Evolutionary conservation across 92 coral and sea anemone genomes (phyloP).

Genomic region (Muricea muricata): DNA sequence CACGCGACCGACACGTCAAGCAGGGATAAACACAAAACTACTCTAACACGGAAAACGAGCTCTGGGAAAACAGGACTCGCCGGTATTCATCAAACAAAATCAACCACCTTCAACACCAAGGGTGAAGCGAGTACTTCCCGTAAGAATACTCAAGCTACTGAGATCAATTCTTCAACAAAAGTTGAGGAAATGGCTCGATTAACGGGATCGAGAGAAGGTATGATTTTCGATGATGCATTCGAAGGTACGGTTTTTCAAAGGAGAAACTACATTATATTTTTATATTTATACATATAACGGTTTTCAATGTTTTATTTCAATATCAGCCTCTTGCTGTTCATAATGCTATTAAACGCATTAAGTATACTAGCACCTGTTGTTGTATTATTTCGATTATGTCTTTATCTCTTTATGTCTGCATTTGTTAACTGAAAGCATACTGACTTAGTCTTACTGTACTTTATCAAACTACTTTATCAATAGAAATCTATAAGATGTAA

Average conservation of each 20-base stretch:
- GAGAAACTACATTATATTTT: neutral
- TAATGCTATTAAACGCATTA: no score
- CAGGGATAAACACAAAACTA: neutral
- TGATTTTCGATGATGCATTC: neutral
- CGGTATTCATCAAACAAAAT: neutral
- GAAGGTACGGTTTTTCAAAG: neutral
- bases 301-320: no score
- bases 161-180: neutral
- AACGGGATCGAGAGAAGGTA: constrained; percentile 12
- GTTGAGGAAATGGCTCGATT: neutral
- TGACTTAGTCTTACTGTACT: no score
- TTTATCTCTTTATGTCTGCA: no score
- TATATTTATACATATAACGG: neutral
- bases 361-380: no score
- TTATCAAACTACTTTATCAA: no score
- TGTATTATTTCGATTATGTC: no score
- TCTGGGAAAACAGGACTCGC: neutral
- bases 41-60: neutral
- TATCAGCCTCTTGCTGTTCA: no score
- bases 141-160: neutral
- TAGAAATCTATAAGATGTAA: no score
- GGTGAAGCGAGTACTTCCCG: neutral
- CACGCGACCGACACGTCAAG: neutral
- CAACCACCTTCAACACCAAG: neutral
- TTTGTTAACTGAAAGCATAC: no score